Conservation (phyloP, 1,140 invertebrate species). For the Hypothenemus hampei region DNA sequence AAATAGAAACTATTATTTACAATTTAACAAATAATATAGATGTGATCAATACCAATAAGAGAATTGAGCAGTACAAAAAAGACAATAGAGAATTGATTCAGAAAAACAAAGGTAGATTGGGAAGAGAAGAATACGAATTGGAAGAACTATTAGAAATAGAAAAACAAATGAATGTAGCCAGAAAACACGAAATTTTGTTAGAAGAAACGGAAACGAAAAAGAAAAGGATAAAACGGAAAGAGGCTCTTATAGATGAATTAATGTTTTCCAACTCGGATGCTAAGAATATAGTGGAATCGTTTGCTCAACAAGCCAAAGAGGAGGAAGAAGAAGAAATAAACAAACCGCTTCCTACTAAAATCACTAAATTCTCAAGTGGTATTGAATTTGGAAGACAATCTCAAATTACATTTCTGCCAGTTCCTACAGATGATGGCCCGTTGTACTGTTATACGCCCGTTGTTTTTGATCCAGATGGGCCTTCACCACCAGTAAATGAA, state of each 20-base stretch:
- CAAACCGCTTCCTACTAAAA: conserved; percentile 43
- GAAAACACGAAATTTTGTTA: conserved; percentile 54
- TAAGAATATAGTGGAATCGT: conserved; percentile 79
- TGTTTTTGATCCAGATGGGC: conserved; percentile 62
- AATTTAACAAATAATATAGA: conserved; percentile 92
- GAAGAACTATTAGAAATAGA: conserved; percentile 86
- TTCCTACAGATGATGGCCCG: conserved; percentile 71
- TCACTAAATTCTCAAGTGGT: conserved; percentile 73
- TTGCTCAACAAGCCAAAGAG: conserved; percentile 68
- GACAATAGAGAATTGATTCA: conserved; percentile 88
- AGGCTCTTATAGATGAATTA: conserved; percentile 88
- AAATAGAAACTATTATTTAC: conserved; percentile 85
- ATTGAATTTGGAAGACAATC: conserved; percentile 65
- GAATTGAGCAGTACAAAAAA: conserved; percentile 90
- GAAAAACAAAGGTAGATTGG: conserved; percentile 75
- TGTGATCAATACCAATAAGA: conserved; percentile 81
- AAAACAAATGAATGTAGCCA: conserved; percentile 63
- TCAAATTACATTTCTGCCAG: conserved; percentile 53
- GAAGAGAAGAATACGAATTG: conserved; percentile 72
- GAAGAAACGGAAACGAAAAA: conserved; percentile 73
- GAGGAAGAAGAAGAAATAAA: conserved; percentile 48
- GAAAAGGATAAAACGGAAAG: conserved; percentile 78
- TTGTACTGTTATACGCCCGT: conserved; percentile 64
- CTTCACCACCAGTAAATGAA: conserved; percentile 58
- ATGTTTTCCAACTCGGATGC: conserved; percentile 90